Evolutionary conservation across 1,140 invertebrate genomes (phyloP).

Genomic region (Caerostris extrusa): DNA sequence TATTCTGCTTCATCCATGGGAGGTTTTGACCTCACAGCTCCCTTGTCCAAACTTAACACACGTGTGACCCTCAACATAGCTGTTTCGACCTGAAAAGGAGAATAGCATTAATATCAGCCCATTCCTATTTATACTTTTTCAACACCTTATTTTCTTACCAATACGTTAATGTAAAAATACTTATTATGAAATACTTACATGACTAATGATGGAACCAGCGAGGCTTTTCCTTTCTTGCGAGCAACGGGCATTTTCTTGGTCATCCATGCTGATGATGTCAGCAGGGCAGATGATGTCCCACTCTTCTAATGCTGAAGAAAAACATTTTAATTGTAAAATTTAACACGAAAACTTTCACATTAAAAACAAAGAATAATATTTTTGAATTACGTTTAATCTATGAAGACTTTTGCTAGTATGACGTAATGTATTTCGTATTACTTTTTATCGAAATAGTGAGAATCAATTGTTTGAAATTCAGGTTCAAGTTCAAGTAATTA

Average conservation of each 20-base stretch:
- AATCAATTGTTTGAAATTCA: too few species aligned
- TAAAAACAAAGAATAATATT: too few species aligned
- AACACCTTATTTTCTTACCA: too few species aligned
- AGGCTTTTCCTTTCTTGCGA: constrained; percentile 51
- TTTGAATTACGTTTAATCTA: too few species aligned
- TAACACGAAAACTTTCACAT: too few species aligned
- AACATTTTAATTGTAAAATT: too few species aligned
- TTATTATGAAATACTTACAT: background rate
- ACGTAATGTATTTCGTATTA: too few species aligned
- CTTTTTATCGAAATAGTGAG: too few species aligned
- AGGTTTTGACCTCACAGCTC: constrained; percentile 78
- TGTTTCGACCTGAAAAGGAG: constrained; percentile 34
- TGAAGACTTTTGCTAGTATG: too few species aligned
- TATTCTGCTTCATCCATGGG: constrained; percentile 95
- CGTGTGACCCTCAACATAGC: constrained; percentile 32
- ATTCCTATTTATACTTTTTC: too few species aligned
- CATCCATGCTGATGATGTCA: constrained; percentile 27
- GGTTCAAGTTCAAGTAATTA: too few species aligned
- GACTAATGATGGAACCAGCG: constrained; percentile 57
- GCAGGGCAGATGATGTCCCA: constrained; percentile 67
- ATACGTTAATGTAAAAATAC: background rate
- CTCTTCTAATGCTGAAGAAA: constrained; percentile 52
- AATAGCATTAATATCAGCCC: background rate
- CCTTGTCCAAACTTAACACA: constrained; percentile 17
- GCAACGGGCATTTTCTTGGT: background rate